Evolutionary conservation across 1,140 invertebrate species (phyloP).

Genomic region (Tetramorium simillimum): DNA sequence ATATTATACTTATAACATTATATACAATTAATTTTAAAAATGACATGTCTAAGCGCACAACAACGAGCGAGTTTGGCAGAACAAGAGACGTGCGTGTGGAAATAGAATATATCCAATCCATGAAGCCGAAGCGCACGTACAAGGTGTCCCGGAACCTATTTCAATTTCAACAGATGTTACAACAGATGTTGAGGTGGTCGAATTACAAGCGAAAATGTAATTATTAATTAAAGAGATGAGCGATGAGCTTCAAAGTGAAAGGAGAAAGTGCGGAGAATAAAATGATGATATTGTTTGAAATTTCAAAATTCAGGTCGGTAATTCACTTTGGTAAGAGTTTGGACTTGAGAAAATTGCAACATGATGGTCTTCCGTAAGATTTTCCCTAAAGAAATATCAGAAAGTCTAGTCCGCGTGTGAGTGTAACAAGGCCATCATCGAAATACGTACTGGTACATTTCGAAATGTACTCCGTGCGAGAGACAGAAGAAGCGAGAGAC

Average conservation of each 20-base stretch:
- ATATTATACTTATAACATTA: conserved; percentile 78
- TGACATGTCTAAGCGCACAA: conserved; percentile 84
- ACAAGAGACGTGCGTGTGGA: conserved; percentile 62
- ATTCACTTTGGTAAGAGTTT: conserved; percentile 10
- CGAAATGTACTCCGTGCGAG: conserved; percentile 14
- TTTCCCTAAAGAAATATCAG: conserved; percentile 2
- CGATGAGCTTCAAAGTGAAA: neutral
- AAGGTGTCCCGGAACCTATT: conserved; percentile 29
- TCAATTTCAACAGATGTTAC: neutral
- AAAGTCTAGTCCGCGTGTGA: neutral
- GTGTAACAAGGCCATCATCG: neutral
- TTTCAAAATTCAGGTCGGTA: neutral
- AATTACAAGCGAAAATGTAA: neutral
- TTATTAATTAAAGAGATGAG: neutral
- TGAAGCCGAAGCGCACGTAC: conserved; percentile 31
- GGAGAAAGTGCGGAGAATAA: neutral
- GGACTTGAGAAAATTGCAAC: neutral
- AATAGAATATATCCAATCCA: conserved; percentile 71
- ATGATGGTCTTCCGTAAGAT: neutral
- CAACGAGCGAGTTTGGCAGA: conserved; percentile 83
- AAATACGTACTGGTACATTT: conserved; percentile 43
- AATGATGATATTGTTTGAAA: neutral
- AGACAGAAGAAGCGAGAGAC: neutral
- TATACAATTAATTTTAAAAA: conserved; percentile 71
- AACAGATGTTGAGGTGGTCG: neutral